Evolutionary conservation across 2,113 vertebrate genomes (phyloP).

Genomic region (Scartelaos histophorus): DNA sequence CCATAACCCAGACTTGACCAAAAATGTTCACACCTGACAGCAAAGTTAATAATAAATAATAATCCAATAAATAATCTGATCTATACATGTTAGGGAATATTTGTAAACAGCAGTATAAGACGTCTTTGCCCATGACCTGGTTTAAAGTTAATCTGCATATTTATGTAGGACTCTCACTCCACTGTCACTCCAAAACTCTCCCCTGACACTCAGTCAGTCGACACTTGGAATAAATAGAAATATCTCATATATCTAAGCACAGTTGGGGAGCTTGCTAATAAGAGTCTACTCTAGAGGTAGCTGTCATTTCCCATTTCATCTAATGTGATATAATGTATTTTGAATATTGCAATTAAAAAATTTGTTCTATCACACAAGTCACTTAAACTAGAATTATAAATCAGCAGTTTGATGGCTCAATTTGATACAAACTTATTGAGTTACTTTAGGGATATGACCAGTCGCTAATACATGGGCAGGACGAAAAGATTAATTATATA

Average conservation of each 20-base stretch:
- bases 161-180: neutral
- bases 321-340: neutral
- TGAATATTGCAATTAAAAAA: neutral
- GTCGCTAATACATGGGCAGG: no score
- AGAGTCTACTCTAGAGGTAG: constrained; percentile 11
- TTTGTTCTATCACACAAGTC: no score
- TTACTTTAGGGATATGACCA: no score
- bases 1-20: no score
- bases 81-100: neutral
- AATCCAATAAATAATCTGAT: no score
- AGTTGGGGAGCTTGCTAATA: neutral
- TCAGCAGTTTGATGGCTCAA: neutral
- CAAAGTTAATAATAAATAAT: no score
- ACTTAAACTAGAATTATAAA: neutral
- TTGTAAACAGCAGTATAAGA: neutral
- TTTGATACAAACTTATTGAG: no score
- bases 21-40: no score
- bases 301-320: neutral
- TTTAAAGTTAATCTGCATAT: neutral
- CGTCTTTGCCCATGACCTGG: neutral
- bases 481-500: no score
- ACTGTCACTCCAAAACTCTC: neutral
- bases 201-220: constrained; percentile 20
- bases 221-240: constrained; percentile 17
- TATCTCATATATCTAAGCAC: neutral